These are phyloP conservation scores for Aporrectodea caliginosa DNA, from an alignment of 1,140 invertebrate species.

Conservation along the genomic window DNA sequence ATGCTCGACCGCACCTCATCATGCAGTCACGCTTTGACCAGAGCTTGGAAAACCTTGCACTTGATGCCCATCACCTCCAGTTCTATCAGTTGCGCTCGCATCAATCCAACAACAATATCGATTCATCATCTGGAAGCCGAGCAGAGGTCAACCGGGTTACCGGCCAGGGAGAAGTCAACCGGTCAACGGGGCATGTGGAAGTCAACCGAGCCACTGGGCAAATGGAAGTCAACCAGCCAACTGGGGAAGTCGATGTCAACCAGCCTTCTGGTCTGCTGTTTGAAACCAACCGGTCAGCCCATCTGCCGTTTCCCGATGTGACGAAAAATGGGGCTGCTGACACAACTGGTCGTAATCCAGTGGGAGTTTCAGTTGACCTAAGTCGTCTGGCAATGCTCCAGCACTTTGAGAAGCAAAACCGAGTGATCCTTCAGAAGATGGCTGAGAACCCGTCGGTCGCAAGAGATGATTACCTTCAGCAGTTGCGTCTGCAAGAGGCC, in stretches of 20 bases:
- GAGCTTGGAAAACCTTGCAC: slow-evolving; percentile 43
- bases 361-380: background rate
- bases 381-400: background rate
- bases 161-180: background rate
- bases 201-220: background rate
- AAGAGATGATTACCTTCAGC: background rate
- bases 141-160: background rate
- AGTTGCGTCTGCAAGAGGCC: background rate
- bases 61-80: slow-evolving; percentile 24
- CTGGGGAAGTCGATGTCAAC: no score
- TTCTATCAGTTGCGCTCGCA: background rate
- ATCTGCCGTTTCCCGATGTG: background rate
- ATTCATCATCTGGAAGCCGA: background rate
- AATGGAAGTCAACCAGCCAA: background rate
- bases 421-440: background rate
- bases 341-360: background rate
- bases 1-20: slow-evolving; percentile 24
- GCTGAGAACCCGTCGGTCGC: background rate
- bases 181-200: background rate
- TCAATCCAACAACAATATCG: background rate
- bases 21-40: slow-evolving; percentile 38
- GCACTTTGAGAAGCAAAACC: background rate
- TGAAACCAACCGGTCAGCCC: background rate
- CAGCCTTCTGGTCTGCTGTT: no score
- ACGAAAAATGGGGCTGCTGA: background rate